These are phyloP conservation scores for Isichthys henryi DNA, from an alignment of 2,113 vertebrate species.

Conservation along the genomic window DNA sequence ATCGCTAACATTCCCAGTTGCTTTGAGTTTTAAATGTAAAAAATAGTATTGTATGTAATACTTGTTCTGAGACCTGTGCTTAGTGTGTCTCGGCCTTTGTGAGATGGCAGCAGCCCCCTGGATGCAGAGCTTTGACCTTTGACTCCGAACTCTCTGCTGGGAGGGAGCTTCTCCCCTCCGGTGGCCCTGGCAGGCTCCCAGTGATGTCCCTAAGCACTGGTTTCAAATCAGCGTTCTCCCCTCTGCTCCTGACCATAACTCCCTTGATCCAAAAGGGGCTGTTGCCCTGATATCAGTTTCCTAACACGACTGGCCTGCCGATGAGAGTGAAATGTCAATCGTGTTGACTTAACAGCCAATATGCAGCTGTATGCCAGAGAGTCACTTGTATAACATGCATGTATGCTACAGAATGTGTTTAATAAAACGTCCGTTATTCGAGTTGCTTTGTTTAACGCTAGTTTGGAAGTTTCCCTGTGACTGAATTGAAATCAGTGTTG, in stretches of 20 bases:
- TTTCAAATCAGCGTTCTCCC: neutral
- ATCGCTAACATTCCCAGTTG: neutral
- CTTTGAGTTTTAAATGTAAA: neutral
- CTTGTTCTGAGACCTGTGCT: neutral
- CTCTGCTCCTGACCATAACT: neutral
- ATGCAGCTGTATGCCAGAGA: neutral
- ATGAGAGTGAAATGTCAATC: neutral
- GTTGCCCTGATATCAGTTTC: neutral
- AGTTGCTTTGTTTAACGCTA: neutral
- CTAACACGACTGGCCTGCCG: neutral
- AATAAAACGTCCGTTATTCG: neutral
- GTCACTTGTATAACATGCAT: neutral
- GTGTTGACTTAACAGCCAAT: neutral
- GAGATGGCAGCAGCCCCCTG: neutral
- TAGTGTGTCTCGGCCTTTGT: neutral
- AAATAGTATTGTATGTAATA: neutral
- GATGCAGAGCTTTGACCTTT: neutral
- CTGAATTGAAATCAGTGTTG: neutral
- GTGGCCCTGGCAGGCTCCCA: neutral
- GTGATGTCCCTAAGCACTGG: neutral
- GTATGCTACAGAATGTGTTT: neutral
- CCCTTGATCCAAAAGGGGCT: neutral
- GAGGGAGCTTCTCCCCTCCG: neutral
- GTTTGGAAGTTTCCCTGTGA: neutral
- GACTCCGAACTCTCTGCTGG: neutral